These are phyloP conservation scores for Sander lucioperca DNA, from an alignment of 2,113 vertebrate species.

Conservation along the genomic window DNA sequence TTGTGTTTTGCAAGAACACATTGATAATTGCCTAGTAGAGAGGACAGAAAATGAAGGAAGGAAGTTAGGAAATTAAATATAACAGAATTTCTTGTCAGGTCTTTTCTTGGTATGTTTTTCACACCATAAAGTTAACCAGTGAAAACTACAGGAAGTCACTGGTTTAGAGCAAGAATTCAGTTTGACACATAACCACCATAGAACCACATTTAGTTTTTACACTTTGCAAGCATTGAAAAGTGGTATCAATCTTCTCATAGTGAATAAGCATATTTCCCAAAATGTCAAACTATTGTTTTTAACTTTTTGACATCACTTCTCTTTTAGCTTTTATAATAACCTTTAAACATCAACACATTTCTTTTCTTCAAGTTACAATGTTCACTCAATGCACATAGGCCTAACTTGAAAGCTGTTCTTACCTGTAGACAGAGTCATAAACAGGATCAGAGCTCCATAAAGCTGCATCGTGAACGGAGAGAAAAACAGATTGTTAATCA, in stretches of 20 bases:
- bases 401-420: constrained; percentile 19
- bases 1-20: not conserved
- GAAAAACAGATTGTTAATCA: not conserved
- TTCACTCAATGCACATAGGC: not conserved
- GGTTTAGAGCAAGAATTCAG: not conserved
- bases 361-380: not conserved
- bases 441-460: constrained; percentile 46
- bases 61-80: not conserved
- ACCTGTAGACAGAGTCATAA: constrained; percentile 60
- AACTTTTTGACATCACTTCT: not conserved
- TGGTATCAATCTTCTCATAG: not conserved
- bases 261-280: not conserved
- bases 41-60: not conserved
- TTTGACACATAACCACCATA: not conserved
- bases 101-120: no score
- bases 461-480: constrained; percentile 45
- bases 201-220: not conserved
- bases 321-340: not conserved
- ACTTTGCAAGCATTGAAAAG: not conserved
- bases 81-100: no score
- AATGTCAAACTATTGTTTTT: not conserved
- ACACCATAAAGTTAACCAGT: not conserved
- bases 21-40: not conserved
- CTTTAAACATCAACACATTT: not conserved
- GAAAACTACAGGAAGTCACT: not conserved